phyloP scores from a whole-genome alignment of 1,140 invertebrate species.

The Lordiphosa clarofinis region DNA sequence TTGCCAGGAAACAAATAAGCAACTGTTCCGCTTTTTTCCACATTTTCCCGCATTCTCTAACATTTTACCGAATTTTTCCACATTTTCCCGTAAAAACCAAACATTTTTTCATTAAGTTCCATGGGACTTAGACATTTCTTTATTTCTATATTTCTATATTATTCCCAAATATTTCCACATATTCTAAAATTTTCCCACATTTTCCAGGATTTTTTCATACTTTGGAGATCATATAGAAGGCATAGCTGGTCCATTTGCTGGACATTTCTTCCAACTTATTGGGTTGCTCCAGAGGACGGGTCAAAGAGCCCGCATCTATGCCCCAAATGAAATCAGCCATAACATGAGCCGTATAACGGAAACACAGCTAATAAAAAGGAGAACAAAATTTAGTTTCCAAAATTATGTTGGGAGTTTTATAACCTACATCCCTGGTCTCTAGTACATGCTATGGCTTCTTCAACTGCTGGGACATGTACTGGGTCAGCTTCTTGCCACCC shows the following conservation, averaged over 20 bases:
- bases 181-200: too few relatives aligned
- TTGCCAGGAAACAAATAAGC: too few relatives aligned
- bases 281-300: conserved; percentile 15
- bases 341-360: conserved; percentile 80
- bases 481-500: conserved; percentile 46
- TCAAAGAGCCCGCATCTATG: conserved; percentile 77
- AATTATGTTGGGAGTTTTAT: background rate
- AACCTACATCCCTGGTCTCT: conserved; percentile 68
- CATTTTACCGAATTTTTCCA: too few relatives aligned
- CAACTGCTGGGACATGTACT: conserved; percentile 31
- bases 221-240: conserved; percentile 50
- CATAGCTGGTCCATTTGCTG: conserved; percentile 45
- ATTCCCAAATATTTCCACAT: too few relatives aligned
- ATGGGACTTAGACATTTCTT: too few relatives aligned
- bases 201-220: too few relatives aligned
- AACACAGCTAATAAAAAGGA: conserved; percentile 45
- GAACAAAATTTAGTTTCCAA: background rate
- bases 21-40: too few relatives aligned
- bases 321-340: conserved; percentile 81
- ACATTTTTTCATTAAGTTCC: too few relatives aligned
- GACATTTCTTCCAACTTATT: conserved; percentile 56
- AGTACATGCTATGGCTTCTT: conserved; percentile 18
- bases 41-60: too few relatives aligned
- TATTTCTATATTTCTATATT: too few relatives aligned
- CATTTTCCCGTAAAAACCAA: too few relatives aligned